These are phyloP conservation scores for Thera obeliscata DNA, from an alignment of 2,888 invertebrate genomes.

Conservation along the genomic window DNA sequence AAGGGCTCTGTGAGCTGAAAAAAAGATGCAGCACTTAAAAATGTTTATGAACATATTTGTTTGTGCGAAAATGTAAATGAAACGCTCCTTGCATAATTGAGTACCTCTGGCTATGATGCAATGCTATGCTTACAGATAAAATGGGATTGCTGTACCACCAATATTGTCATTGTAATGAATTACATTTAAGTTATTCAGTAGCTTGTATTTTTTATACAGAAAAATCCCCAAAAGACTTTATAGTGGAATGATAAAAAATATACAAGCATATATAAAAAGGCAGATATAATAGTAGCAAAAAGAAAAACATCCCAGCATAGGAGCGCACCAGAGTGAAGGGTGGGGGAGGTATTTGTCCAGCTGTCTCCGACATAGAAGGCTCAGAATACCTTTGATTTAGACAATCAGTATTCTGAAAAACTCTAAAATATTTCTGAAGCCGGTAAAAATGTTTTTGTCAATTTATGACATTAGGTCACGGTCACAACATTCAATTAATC, in stretches of 20 bases:
- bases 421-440: too few species aligned
- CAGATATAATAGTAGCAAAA: too few species aligned
- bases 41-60: neutral
- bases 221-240: neutral
- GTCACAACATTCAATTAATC: constrained; percentile 19
- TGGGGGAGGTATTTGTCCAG: too few species aligned
- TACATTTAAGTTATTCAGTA: neutral
- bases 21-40: neutral
- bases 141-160: constrained; percentile 55
- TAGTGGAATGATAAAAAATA: too few species aligned
- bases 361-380: too few species aligned
- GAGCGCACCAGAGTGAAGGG: too few species aligned
- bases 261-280: too few species aligned
- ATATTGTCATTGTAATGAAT: constrained; percentile 5
- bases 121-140: constrained; percentile 51
- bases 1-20: neutral
- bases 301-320: too few species aligned
- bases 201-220: neutral
- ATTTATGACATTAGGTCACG: constrained; percentile 12
- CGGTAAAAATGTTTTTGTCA: too few species aligned
- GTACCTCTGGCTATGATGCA: constrained; percentile 56
- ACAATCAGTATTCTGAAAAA: too few species aligned
- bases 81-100: constrained; percentile 31
- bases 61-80: constrained; percentile 1
- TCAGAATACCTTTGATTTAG: too few species aligned